A percentile compares a stretch with the other conserved stretches of the same genome.
phyloP scores from a whole-genome alignment of 2,113 vertebrate species.

The Hydrochoerus hydrochaeris region DNA sequence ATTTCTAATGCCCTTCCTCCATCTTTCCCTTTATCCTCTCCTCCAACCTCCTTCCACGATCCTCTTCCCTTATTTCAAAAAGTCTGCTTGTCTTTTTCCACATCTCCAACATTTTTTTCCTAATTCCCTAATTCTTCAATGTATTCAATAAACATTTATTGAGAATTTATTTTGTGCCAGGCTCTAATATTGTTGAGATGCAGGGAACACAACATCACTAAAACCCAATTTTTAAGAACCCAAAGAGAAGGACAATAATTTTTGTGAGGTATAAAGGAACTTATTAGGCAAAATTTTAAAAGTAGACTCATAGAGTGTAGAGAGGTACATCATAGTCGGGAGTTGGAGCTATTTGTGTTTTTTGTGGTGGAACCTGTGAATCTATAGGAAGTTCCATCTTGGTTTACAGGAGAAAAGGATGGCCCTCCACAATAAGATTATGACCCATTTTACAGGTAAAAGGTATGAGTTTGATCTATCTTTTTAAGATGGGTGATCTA shows the following conservation, averaged over 20 bases:
- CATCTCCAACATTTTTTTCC: background rate
- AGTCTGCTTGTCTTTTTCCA: background rate
- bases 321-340: background rate
- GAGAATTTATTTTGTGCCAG: background rate
- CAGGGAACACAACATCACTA: background rate
- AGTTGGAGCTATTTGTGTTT: background rate
- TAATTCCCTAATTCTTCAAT: slow-evolving; percentile 17
- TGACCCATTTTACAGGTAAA: background rate
- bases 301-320: background rate
- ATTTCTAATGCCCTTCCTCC: background rate
- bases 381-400: background rate
- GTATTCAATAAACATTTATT: slow-evolving; percentile 18
- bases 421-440: background rate
- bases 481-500: background rate
- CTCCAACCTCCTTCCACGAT: background rate
- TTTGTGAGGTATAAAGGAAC: background rate
- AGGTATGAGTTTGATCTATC: background rate
- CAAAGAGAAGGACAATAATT: background rate
- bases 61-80: background rate
- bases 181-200: background rate
- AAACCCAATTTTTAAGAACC: background rate
- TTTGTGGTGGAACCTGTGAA: background rate
- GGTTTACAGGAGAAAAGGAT: background rate
- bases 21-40: background rate
- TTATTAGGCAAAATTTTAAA: background rate